Conservation (phyloP, 2,797 vertebrate species). For the Uromys caudimaculatus region DNA sequence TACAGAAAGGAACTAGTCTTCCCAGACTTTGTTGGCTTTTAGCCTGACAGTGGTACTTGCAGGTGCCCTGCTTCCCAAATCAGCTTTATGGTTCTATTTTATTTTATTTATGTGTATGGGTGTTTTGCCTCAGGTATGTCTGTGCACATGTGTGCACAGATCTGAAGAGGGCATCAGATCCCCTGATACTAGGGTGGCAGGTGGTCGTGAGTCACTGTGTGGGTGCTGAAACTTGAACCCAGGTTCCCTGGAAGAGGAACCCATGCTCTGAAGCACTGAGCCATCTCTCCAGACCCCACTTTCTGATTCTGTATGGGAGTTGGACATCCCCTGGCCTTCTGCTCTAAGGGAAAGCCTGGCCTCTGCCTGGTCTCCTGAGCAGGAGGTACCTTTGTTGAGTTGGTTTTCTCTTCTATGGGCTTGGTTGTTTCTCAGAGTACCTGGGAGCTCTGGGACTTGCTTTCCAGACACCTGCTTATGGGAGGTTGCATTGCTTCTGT, state of each 20-base stretch:
- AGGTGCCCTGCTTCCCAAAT: neutral
- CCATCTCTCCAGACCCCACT: neutral
- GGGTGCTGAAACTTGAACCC: neutral
- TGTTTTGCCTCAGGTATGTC: neutral
- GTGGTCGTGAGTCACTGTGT: neutral
- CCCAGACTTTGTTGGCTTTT: neutral
- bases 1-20: neutral
- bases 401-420: neutral
- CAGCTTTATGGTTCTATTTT: neutral
- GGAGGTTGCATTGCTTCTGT: neutral
- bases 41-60: neutral
- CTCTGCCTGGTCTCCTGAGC: neutral
- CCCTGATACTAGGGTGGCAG: neutral
- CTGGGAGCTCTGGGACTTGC: accelerated
- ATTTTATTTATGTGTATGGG: neutral
- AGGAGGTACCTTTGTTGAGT: neutral
- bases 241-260: neutral
- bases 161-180: neutral
- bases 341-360: neutral
- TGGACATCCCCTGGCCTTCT: neutral
- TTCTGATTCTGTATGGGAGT: neutral
- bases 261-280: neutral
- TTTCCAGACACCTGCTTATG: accelerated
- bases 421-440: neutral
- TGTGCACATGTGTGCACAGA: no score